These are phyloP conservation scores for Microtus agrestis DNA, from an alignment of 2,797 vertebrate genomes.

Conservation along the genomic window DNA sequence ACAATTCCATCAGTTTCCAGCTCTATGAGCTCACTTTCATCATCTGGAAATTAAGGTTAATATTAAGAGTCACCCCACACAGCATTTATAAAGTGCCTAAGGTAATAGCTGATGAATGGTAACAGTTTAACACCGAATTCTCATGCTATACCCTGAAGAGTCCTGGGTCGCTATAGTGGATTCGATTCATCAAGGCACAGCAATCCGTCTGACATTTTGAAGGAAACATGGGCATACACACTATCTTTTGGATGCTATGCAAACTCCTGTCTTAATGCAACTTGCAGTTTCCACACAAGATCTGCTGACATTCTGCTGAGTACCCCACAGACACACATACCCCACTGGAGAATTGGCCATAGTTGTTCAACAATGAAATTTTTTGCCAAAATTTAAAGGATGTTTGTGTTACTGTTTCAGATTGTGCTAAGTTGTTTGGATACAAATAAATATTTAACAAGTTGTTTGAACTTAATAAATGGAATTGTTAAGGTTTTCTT, in stretches of 20 bases:
- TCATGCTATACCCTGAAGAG: neutral
- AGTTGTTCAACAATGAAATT: conserved; percentile 38
- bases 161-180: neutral
- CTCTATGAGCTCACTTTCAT: neutral
- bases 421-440: conserved; percentile 32
- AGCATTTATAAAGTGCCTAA: neutral
- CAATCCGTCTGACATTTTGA: conserved; percentile 40
- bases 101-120: neutral
- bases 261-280: neutral
- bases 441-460: conserved; percentile 55
- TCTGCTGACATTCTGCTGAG: neutral
- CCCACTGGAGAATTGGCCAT: neutral
- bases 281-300: conserved; percentile 27
- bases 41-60: conserved; percentile 22
- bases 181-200: neutral
- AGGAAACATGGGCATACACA: neutral
- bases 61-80: neutral
- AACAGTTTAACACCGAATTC: conserved; percentile 17
- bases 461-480: neutral
- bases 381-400: neutral
- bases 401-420: conserved; percentile 2
- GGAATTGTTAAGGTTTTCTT: conserved; percentile 33
- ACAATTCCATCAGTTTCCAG: conserved; percentile 21
- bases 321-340: neutral
- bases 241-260: neutral